phyloP scores from a whole-genome alignment of 2,797 vertebrate species.

The Rhadinocentrus ornatus region DNA sequence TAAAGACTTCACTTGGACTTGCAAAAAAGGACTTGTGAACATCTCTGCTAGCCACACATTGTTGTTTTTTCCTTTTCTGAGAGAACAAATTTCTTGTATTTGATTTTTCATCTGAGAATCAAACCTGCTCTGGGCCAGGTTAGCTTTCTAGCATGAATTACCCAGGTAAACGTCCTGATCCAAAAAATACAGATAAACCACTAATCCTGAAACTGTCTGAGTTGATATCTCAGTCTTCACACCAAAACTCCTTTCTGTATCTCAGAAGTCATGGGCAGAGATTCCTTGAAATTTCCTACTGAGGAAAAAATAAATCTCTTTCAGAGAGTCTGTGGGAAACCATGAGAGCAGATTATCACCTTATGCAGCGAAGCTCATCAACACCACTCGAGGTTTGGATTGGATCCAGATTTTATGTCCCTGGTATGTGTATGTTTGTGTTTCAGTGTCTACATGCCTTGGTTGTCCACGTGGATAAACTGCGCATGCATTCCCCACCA shows the following conservation, averaged over 20 bases:
- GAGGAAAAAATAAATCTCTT: too few species aligned
- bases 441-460: conserved; percentile 12
- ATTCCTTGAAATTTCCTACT: neutral
- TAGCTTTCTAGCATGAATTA: neutral
- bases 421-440: conserved; percentile 6
- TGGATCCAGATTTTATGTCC: conserved; percentile 37
- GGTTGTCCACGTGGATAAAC: conserved; percentile 16
- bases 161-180: too few species aligned
- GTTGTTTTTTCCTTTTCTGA: neutral
- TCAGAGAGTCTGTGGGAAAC: conserved; percentile 53
- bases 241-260: neutral
- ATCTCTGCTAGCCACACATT: too few species aligned
- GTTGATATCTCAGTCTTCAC: too few species aligned
- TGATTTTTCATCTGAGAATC: neutral
- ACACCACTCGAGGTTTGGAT: conserved; percentile 53
- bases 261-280: too few species aligned
- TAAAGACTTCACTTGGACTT: too few species aligned
- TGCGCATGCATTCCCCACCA: conserved; percentile 27
- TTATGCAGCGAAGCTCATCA: conserved; percentile 53
- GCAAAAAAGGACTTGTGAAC: too few species aligned
- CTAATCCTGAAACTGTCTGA: neutral
- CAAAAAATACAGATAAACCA: too few species aligned
- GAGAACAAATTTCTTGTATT: too few species aligned
- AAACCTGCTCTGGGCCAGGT: neutral
- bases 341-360: conserved; percentile 69